Evolutionary conservation across 2,888 invertebrate genomes (phyloP), one percentile per base, ranked within the genome.

Genomic region (Drosophila bunnanda): DNA sequence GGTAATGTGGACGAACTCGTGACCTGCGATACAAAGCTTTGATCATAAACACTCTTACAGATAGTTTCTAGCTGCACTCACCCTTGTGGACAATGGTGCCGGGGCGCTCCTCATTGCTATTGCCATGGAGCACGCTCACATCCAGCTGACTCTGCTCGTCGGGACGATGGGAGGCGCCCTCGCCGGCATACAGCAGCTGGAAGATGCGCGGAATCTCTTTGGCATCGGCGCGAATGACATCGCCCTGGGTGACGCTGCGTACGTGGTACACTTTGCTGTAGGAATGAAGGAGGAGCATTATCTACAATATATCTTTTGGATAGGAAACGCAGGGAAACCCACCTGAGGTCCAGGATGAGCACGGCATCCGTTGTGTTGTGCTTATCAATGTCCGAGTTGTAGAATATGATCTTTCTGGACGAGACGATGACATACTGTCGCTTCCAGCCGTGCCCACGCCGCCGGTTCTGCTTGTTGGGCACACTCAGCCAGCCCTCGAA

Each of bases 181-280:
- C 98, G 75, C 98, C 98, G 78, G 99, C 98, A 93, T 99, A 99
- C 89, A 99, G 93, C 90, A 99, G 94, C 94, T 98, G 95, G 94
- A 99, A 99, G 93, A 99, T 99, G 93, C 98, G 96, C 89, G 99
- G 99, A 93, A 99, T 98, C 94, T 99, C 98, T 95, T 98, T 98
- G 93, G 98, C 97, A 94, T 99, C 98, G 62, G 98, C 99, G 92
- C 99, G 96, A 92, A 99, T 98, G 89, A 99, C 99, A 94, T 99
- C 99, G 89, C 99, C 99, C 93, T 99, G 99, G 76, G 99, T 99
- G 82, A 99, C 99, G 73, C 98, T 97, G 79, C 99, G 96, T 83
- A 99, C 99, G 94, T 99, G 99, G 94, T 98, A 99, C 92, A 99
- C 96, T 95, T 99, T 99, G 93, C 99, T 98, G 28, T 6, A 56